These are phyloP conservation scores for Chrosomus eos DNA, from an alignment of 2,797 vertebrate species.

Conservation along the genomic window DNA sequence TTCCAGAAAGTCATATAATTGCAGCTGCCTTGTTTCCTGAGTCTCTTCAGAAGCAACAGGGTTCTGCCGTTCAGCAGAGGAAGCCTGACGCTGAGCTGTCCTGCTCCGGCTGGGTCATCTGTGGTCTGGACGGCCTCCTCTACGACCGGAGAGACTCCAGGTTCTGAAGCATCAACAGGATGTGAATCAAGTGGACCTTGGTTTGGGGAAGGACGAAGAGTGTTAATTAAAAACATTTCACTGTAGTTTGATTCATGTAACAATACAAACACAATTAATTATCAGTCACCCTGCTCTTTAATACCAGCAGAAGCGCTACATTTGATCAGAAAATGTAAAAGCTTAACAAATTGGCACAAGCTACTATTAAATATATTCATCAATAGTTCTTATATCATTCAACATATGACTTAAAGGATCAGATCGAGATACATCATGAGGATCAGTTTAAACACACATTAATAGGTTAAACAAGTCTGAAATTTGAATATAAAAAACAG, in stretches of 20 bases:
- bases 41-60: slow-evolving; percentile 1
- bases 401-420: too few species aligned
- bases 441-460: too few species aligned
- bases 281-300: too few species aligned
- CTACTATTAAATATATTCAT: too few species aligned
- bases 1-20: background rate
- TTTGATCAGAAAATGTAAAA: too few species aligned
- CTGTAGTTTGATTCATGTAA: background rate
- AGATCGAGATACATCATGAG: too few species aligned
- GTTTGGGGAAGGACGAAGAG: background rate
- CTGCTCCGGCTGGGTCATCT: background rate
- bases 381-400: too few species aligned
- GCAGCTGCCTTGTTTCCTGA: background rate
- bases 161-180: background rate
- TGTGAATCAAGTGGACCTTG: background rate
- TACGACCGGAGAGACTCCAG: background rate
- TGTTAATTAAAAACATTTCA: background rate
- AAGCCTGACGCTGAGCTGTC: background rate
- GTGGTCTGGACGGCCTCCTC: background rate
- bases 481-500: background rate
- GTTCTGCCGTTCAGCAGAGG: background rate
- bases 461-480: background rate
- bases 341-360: too few species aligned
- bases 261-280: background rate
- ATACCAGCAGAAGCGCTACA: too few species aligned